Base-by-base conservation (phyloP, 2,888 invertebrate species). In the Drosophila affinis region DNA sequence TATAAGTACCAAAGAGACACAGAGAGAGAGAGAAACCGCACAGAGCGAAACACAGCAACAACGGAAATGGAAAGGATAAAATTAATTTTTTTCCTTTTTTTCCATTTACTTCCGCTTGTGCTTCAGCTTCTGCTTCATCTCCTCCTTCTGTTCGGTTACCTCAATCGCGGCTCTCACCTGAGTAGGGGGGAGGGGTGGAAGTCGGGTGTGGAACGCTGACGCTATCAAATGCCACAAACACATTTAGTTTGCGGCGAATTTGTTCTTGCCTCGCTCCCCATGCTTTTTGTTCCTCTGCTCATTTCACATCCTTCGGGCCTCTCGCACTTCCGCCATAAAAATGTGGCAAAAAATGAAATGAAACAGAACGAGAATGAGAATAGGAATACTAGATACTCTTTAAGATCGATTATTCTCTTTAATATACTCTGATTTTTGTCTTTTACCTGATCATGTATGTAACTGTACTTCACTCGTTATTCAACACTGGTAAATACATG, bases 191-290 rank as follows among this genome's bases (percentile, higher is more conserved):
- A 24, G 27, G 27, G 32, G 54, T 18, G 55, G 27, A 52, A 9
- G 54, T 39, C 2, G 27, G 27, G 27, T 56, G 59, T 24, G 24
- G 24, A 24, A 51, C 59, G 75, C 76, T 70, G 80, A 64, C 78
- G 75, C 77, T 80, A 77, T 76, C 78, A 74, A 79, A 62, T 64
- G 67, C 80, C 80, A 72, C 78, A 81, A 82, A 75, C 78, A 76
- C 82, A 79, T 77, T 82, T 78, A 78, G 82, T 78, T 80, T 79
- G 78, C 59, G 82, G 76, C 71, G 74, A 82, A 76, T 82, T 79
- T 78, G 67, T 72, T 77, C 75, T 77, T 78, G 65, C 71, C 59
- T 55, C 69, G 53, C 68, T 48, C 12, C 10, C 12, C 4, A 12
- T 59, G 62, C 53, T 60, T 52, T 62, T 32, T 63, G 24, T 51